Percentiles rank a stretch among this genome's conserved stretches.
Evolutionary conservation across 2,888 invertebrate genomes (phyloP).

Genomic region (Cerastis rubricosa): DNA sequence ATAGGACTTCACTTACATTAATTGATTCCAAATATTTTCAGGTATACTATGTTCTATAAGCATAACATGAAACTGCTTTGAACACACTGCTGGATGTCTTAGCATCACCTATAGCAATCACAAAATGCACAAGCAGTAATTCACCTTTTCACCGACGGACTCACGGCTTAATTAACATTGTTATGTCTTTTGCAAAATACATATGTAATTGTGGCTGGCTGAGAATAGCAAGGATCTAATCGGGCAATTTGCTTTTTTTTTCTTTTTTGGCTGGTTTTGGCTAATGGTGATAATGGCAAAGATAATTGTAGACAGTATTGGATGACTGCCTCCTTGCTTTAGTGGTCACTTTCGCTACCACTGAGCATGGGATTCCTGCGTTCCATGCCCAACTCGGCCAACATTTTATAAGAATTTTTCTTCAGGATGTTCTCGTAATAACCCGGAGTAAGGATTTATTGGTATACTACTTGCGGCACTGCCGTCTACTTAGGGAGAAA

Average conservation of each 20-base stretch:
- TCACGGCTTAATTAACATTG: neutral
- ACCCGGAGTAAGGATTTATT: neutral
- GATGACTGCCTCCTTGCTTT: neutral
- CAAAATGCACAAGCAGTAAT: neutral
- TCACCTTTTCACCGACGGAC: too few species aligned
- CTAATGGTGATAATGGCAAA: neutral
- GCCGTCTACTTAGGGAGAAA: neutral
- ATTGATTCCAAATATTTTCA: neutral
- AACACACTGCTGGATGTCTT: neutral
- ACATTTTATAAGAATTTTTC: neutral
- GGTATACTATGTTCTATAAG: neutral
- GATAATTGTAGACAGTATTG: neutral
- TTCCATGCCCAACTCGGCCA: neutral
- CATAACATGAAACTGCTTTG: neutral
- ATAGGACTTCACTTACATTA: neutral
- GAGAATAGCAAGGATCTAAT: neutral
- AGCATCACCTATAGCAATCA: constrained; percentile 4
- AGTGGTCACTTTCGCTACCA: neutral
- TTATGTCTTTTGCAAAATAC: neutral
- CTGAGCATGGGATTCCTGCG: neutral
- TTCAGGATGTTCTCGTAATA: neutral
- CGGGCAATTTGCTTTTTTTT: neutral
- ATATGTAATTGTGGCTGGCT: neutral
- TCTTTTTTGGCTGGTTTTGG: neutral
- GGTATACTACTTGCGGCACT: neutral